Evolutionary conservation across 2,888 invertebrate genomes (phyloP).

Genomic region (Drosophila sordidula): DNA sequence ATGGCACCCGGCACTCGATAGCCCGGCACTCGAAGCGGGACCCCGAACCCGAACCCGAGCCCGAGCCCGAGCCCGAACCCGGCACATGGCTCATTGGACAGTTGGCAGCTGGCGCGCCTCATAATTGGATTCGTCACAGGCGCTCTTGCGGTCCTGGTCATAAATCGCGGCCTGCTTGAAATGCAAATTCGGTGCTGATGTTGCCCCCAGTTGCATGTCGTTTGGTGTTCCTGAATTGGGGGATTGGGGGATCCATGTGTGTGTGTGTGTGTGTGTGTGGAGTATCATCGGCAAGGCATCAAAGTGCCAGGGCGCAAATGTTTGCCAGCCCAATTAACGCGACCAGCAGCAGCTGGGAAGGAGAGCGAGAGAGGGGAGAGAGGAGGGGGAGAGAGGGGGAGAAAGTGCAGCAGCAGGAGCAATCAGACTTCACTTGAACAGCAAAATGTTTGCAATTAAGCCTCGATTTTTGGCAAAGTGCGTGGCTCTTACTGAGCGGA

Average conservation of each 20-base stretch:
- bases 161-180: conserved; percentile 79
- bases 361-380: neutral
- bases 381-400: neutral
- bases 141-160: conserved; percentile 56
- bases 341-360: conserved; percentile 19
- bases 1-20: conserved; percentile 56
- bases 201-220: conserved; percentile 23
- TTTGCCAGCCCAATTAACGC: conserved; percentile 76
- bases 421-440: conserved; percentile 75
- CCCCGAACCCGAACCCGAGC: too few relatives aligned
- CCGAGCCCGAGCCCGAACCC: neutral
- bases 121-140: conserved; percentile 82
- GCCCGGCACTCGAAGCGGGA: conserved; percentile 7
- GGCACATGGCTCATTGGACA: conserved; percentile 57
- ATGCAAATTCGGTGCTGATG: conserved; percentile 68
- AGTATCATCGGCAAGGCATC: conserved; percentile 76
- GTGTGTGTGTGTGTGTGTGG: conserved; percentile 24
- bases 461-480: conserved; percentile 67
- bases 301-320: conserved; percentile 73
- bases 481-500: conserved; percentile 44
- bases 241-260: neutral
- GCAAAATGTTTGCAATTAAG: conserved; percentile 72
- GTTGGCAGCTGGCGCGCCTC: conserved; percentile 75
- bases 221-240: neutral
- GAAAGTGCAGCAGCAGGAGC: conserved; percentile 37